Conservation (phyloP, 2,888 invertebrate species). For the Hydraecia micacea region DNA sequence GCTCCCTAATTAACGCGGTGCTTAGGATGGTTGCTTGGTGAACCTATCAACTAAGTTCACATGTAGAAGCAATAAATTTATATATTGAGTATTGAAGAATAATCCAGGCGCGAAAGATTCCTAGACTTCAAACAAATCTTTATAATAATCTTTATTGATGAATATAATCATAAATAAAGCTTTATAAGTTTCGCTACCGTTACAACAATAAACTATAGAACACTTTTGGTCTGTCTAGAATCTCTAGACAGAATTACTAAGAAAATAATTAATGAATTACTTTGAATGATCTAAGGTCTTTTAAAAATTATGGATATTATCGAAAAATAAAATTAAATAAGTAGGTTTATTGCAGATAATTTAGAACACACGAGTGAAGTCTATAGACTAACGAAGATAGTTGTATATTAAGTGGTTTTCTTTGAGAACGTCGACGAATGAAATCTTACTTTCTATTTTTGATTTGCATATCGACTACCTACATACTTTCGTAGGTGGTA, state of each 20-base stretch:
- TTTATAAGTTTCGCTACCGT: constrained; percentile 1
- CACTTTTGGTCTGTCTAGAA: not conserved
- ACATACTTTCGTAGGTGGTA: constrained; percentile 40
- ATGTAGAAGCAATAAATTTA: too few relatives aligned
- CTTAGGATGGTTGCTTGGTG: not conserved
- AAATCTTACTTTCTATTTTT: constrained; percentile 63
- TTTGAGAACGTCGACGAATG: constrained; percentile 31
- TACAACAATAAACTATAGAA: constrained; percentile 1
- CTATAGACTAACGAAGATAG: constrained; percentile 33
- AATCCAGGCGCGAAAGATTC: not conserved
- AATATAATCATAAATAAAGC: not conserved
- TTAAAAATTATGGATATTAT: constrained; percentile 18
- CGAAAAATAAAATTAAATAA: constrained; percentile 21
- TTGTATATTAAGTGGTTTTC: constrained; percentile 41
- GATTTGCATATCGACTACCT: constrained; percentile 62
- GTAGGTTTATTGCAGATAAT: constrained; percentile 42
- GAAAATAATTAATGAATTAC: constrained; percentile 8
- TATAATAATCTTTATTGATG: not conserved
- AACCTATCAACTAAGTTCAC: too few relatives aligned
- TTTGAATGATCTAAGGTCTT: constrained; percentile 14
- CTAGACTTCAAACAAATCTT: not conserved
- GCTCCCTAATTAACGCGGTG: not conserved
- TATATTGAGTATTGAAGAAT: not conserved
- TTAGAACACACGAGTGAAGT: constrained; percentile 25
- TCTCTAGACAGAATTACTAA: constrained; percentile 5